Base-by-base conservation (phyloP, 2,113 vertebrate genomes). In the Chascanopsetta lugubris region DNA sequence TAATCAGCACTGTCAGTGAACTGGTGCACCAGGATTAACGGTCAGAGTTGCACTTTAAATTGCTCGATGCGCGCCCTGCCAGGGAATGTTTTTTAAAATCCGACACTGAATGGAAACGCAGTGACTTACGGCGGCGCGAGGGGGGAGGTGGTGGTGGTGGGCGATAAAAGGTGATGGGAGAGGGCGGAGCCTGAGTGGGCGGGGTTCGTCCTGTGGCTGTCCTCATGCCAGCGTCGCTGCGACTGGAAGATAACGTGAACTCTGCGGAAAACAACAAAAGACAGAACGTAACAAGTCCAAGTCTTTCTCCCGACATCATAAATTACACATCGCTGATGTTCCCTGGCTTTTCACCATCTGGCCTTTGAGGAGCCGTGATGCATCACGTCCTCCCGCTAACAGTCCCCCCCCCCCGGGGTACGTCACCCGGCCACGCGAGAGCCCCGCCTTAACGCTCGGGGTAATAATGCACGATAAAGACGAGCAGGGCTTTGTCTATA, bases 1-100 rank as follows among this genome's bases (percentile, higher is more conserved):
- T 85, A 87, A 89, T 89, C 85, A 87, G 72, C 78, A 69, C 72
- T 46, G 69, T 86, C 85, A 79, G 68, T 84, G 84, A 87, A 87
- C 79, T 80, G 72, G 61, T 67, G 66, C 60, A 40, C 61, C 4
- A 71, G 80, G 86, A 90, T 87, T 89, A 88, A 86, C 63, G 81
- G 45, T 77, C 62, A 58, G 63, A 78, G 69, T 73, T 83, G 73
- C 69, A 79, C 80, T 79, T 72, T 70, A 80, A 85, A 82, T 71
- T 55, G 65, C 57, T 50, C 60, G 54, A 79, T 76, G 71, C 56
- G 12, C 15, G 59, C 59, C 32, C 47, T 80, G 80, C 79, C 77
- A 86, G 57, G 29, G 18, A 77, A 47, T 61, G 72, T 74, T 83
- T 84, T 83, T 65, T n/a, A n/a, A 72, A 72, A 73, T 82, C 70